Evolutionary conservation across 92 coral and sea anemone genomes (phyloP), one percentile per base, ranked within the genome.

Genomic region (Scolanthus callimorphus): DNA sequence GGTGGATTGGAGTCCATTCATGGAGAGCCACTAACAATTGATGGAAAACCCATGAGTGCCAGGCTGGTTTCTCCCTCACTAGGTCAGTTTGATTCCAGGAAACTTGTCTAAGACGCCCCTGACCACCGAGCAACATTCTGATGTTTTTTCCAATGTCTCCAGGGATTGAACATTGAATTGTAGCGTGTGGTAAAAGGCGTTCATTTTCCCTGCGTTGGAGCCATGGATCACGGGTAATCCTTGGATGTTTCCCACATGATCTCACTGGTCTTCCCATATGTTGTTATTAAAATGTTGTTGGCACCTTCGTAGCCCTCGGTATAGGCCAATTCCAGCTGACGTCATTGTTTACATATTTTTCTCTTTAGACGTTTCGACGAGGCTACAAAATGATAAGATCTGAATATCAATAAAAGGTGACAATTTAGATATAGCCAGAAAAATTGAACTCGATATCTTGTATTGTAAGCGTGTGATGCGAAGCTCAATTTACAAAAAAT

Each of bases 31-130:
- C 17, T 1, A 83, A 1, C 39, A 72, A 52, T n/a, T 78, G 45
- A 20, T 46, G 0, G 34, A 84, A 78, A 17, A 67, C 80, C 90
- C 81, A 84, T n/a, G n/a, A n/a, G n/a, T 71, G 77, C 85, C 80
- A 69, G 20, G 63, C 74, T 9, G 43, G 55, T 34, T 71, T 79
- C 2, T 56, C 49, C 26, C 57, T 63, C 1, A 72, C 75, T 25
- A 67, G 77, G 1, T 61, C 78, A 0, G 4, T 68, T 13, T 34
- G 15, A 34, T 34, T 34, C 43, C 43, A 6, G 73, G 82, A 49
- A 73, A 41, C 50, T 79, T 71, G 55, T 79, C 76, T 25, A 76
- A 22, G 13, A 64, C 60, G 41, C 26, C 20, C 62, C 79, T 51
- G 48, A 45, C 73, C 83, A 81, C 41, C 2, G 72, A 63, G 63